These are phyloP conservation scores for Phymatocera aterrima DNA, from an alignment of 2,888 invertebrate species.

Conservation along the genomic window DNA sequence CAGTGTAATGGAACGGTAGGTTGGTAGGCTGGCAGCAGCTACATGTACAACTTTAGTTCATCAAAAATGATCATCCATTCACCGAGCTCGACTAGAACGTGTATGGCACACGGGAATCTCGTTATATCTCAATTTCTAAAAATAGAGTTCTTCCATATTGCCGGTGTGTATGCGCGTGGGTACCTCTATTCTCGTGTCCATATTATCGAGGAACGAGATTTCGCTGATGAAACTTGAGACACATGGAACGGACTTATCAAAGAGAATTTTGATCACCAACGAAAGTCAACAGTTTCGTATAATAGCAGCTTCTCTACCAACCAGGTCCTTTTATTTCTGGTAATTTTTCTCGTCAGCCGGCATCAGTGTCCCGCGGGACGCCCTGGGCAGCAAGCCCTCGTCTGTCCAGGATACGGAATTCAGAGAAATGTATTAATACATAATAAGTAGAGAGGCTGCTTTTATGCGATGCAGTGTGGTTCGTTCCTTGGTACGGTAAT, in stretches of 20 bases:
- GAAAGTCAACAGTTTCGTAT: slow-evolving; percentile 35
- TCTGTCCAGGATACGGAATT: slow-evolving; percentile 64
- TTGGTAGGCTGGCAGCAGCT: too few species aligned
- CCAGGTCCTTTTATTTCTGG: slow-evolving; percentile 64
- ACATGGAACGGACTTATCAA: slow-evolving; percentile 9
- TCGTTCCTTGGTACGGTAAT: slow-evolving; percentile 45
- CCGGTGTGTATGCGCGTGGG: too few species aligned
- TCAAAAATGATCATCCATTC: slow-evolving; percentile 28
- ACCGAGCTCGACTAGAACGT: neutral
- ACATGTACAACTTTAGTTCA: slow-evolving; percentile 26
- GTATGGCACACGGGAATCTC: neutral
- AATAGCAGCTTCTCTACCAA: slow-evolving; percentile 41
- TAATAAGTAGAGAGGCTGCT: slow-evolving; percentile 65
- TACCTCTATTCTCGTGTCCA: neutral
- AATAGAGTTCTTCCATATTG: too few species aligned
- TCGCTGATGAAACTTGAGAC: slow-evolving; percentile 3
- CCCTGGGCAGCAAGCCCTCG: slow-evolving; percentile 49
- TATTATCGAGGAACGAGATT: slow-evolving; percentile 7
- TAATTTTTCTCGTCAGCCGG: slow-evolving; percentile 68
- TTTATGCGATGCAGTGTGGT: slow-evolving; percentile 54
- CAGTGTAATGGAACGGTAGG: slow-evolving; percentile 32
- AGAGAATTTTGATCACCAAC: slow-evolving; percentile 27
- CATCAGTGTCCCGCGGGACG: slow-evolving; percentile 56
- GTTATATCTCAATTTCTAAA: slow-evolving; percentile 23
- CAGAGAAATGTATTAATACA: slow-evolving; percentile 70